These are phyloP conservation scores for Drosophila sordidapex DNA, from an alignment of 2,888 invertebrate genomes.

Conservation along the genomic window DNA sequence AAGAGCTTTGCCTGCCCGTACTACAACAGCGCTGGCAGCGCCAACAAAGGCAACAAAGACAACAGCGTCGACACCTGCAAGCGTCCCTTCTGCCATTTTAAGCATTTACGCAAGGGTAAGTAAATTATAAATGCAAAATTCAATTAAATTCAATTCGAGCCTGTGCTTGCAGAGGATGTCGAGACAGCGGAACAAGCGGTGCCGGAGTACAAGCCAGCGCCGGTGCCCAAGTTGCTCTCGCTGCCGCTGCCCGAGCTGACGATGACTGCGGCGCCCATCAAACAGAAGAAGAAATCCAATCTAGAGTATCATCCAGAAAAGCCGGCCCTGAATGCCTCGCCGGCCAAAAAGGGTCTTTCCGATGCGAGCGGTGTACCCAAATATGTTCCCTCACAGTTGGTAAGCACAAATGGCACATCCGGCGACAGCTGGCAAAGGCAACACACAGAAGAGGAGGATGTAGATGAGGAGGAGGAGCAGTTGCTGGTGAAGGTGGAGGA, in stretches of 20 bases:
- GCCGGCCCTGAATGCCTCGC: conserved; percentile 82
- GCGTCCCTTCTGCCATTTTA: conserved; percentile 96
- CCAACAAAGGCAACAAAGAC: conserved; percentile 85
- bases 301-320: conserved; percentile 85
- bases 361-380: conserved; percentile 66
- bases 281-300: conserved; percentile 71
- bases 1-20: conserved; percentile 94
- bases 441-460: conserved; percentile 16
- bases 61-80: conserved; percentile 91
- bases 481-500: conserved; percentile 20
- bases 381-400: conserved; percentile 79
- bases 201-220: conserved; percentile 82
- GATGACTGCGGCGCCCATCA: conserved; percentile 44
- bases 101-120: conserved; percentile 91
- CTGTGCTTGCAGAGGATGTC: conserved; percentile 59
- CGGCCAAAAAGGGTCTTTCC: conserved; percentile 55
- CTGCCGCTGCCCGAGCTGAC: conserved; percentile 69
- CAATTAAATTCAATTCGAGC: conserved; percentile 1
- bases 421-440: conserved; percentile 23
- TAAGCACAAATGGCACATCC: conserved; percentile 29
- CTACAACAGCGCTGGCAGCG: conserved; percentile 87
- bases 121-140: not conserved
- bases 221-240: conserved; percentile 82
- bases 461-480: conserved; percentile 29
- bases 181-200: conserved; percentile 58